phyloP scores from a whole-genome alignment of 2,113 vertebrate species.

The Sprattus sprattus region DNA sequence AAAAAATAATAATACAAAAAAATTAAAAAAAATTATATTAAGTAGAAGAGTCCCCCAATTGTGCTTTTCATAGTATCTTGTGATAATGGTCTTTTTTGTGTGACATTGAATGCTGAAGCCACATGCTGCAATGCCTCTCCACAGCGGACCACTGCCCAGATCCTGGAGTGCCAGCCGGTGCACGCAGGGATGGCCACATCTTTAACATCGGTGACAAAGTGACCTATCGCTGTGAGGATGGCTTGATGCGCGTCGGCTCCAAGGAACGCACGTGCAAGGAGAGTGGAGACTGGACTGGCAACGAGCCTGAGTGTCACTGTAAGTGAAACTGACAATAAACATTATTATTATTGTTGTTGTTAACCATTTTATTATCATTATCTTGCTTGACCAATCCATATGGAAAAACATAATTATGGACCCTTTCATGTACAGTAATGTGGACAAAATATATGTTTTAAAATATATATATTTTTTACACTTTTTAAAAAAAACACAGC shows the following conservation, averaged over 20 bases:
- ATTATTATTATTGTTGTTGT: background rate
- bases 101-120: conserved; percentile 61
- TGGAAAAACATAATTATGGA: too few relatives aligned
- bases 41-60: too few relatives aligned
- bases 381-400: too few relatives aligned
- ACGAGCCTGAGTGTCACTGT: conserved; percentile 74
- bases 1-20: too few relatives aligned
- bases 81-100: conserved; percentile 72
- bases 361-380: too few relatives aligned
- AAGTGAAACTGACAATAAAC: conserved; percentile 37
- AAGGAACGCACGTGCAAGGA: conserved; percentile 62
- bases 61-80: conserved; percentile 82
- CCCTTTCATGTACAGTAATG: too few relatives aligned
- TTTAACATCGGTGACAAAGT: conserved; percentile 67
- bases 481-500: too few relatives aligned
- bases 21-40: too few relatives aligned
- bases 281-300: conserved; percentile 65
- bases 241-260: conserved; percentile 66
- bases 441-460: too few relatives aligned
- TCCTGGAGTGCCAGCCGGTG: conserved; percentile 68
- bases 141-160: conserved; percentile 66
- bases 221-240: conserved; percentile 58
- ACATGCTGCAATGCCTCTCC: background rate
- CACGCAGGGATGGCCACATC: conserved; percentile 51
- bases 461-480: too few relatives aligned